A percentile compares a stretch with the other conserved stretches of the same genome.
Evolutionary conservation across 1,140 invertebrate genomes (phyloP).

Genomic region (Pseudomyrmex flavicornis): DNA sequence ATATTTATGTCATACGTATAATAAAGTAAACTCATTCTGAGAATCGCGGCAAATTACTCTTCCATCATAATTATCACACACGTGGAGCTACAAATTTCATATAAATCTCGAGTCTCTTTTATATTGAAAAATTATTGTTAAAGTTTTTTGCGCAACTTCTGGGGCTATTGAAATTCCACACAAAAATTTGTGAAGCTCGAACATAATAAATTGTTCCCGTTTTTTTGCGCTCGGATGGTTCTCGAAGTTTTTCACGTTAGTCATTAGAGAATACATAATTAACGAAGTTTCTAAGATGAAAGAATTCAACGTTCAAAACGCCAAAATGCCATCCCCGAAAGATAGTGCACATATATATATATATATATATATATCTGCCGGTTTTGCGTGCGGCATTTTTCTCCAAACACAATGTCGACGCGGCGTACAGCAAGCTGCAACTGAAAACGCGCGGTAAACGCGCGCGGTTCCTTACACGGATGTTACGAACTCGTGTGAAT

Average conservation of each 20-base stretch:
- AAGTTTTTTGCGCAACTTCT: slow-evolving; percentile 15
- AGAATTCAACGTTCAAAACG: slow-evolving; percentile 14
- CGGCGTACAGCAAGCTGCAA: neutral
- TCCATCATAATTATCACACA: slow-evolving; percentile 1
- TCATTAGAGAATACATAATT: slow-evolving; percentile 15
- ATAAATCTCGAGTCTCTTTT: neutral
- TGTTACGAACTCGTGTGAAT: slow-evolving; percentile 28
- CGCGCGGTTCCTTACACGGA: slow-evolving; percentile 12
- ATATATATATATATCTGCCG: neutral
- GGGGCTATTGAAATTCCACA: slow-evolving; percentile 25
- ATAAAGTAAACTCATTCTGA: slow-evolving; percentile 7
- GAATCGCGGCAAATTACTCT: neutral
- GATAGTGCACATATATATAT: neutral
- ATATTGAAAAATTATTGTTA: slow-evolving; percentile 24
- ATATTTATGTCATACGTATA: slow-evolving; percentile 10
- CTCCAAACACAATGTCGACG: neutral
- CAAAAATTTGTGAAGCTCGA: slow-evolving; percentile 31
- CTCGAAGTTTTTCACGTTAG: neutral
- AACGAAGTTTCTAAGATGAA: slow-evolving; percentile 5
- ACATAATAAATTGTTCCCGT: slow-evolving; percentile 21
- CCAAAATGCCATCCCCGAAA: neutral
- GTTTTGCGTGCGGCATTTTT: neutral
- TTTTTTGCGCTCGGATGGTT: neutral
- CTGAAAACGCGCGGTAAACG: slow-evolving; percentile 26
- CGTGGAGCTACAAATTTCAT: slow-evolving; percentile 10